phyloP scores from a whole-genome alignment of 2,113 vertebrate genomes.

The Isurus oxyrinchus region DNA sequence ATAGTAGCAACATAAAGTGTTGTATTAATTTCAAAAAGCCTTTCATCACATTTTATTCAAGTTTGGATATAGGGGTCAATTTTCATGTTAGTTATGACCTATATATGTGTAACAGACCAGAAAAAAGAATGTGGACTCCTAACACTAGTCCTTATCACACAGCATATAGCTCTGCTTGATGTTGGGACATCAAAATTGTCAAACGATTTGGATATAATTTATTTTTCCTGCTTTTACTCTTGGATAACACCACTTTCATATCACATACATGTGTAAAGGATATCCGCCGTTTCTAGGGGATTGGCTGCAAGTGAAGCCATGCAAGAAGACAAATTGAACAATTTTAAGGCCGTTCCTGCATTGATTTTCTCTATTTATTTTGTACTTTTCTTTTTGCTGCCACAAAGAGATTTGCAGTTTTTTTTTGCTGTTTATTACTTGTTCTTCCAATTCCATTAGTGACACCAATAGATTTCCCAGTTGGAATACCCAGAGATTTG shows the following conservation, averaged over 20 bases:
- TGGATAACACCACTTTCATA: not conserved
- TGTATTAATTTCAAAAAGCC: not conserved
- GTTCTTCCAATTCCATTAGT: not conserved
- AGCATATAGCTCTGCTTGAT: not conserved
- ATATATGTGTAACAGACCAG: not conserved
- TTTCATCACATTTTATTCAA: not conserved
- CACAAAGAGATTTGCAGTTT: not conserved
- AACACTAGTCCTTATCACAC: not conserved
- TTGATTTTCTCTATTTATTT: not conserved
- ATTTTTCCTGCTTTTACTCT: not conserved
- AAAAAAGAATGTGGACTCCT: not conserved
- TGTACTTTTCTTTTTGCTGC: not conserved
- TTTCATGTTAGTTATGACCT: not conserved
- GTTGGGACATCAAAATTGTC: not conserved
- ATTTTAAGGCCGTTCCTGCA: not conserved
- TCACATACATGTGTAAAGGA: not conserved
- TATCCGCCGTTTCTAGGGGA: not conserved
- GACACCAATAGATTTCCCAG: not conserved
- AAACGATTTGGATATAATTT: not conserved
- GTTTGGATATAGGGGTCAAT: not conserved
- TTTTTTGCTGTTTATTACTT: not conserved
- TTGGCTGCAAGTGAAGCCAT: not conserved
- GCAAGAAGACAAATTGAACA: not conserved
- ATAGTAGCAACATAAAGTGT: not conserved
- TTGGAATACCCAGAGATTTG: not conserved